Evolutionary conservation across 2,797 vertebrate species (phyloP), one percentile per base, ranked within the genome.

Genomic region (Champsocephalus gunnari): DNA sequence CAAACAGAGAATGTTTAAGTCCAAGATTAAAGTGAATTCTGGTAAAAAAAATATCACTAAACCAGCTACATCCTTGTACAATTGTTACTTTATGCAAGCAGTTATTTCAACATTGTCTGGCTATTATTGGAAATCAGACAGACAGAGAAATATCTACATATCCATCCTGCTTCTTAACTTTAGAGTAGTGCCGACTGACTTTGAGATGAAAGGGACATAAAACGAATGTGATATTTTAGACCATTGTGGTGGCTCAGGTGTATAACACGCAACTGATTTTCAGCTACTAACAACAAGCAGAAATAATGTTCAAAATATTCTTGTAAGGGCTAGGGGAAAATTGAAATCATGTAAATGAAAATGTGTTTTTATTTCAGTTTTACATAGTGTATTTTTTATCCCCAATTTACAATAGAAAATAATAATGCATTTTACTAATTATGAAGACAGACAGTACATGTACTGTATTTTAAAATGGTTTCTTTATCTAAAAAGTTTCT

Each of bases 1-100:
- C 89, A 91, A 92, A 92, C 83, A 55, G 69, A 65, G 73, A 69
- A 81, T 84, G 83, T 87, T 90, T 86, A 84, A 88, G 80, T 83
- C 38, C 69, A 38, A 79, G 64, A 92, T 92, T 80, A 92, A 90
- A 90, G 85, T 0, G 0, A 68, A 71, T 81, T 72, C 66, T 85
- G 82, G 83, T 87, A 80, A 65, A 81, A 65, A 81, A 91, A 89
- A 84, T 87, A 91, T 84, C 80, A 71, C 75, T 72, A 64, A 71
- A 79, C 65, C 68, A 45, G 77, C 71, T 81, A 83, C 67, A 71
- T 86, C 83, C 77, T 83, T 85, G 78, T 78, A 87, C 87, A 71
- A 85, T 75, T 82, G 66, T 63, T 83, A 74, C 67, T 86, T 80
- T 75, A 84, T 73, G 79, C 43, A 49, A 79, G 66, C 75, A 63